phyloP scores from a whole-genome alignment of 2,113 vertebrate species.

The Megaptera novaeangliae region DNA sequence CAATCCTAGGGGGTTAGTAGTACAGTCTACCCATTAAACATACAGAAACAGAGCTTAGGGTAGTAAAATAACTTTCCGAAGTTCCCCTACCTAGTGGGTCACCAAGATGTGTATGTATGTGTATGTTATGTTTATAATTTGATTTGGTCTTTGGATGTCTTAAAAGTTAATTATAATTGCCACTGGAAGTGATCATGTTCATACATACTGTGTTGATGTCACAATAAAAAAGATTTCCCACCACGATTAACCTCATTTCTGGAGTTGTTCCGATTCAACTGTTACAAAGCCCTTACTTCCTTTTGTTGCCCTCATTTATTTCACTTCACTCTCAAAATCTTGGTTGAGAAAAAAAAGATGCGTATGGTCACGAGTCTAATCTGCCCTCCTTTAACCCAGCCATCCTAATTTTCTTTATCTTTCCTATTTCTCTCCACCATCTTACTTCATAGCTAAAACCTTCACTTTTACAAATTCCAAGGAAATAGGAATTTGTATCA shows the following conservation, averaged over 20 bases:
- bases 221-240: background rate
- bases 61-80: background rate
- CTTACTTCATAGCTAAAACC: background rate
- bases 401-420: background rate
- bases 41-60: background rate
- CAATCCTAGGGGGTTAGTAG: background rate
- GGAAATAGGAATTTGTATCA: background rate
- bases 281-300: background rate
- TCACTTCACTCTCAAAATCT: background rate
- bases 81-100: background rate
- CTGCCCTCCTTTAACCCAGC: background rate
- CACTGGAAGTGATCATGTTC: background rate
- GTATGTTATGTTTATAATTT: background rate
- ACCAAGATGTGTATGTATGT: background rate
- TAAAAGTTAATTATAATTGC: background rate
- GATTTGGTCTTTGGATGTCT: background rate
- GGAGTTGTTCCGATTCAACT: background rate
- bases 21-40: background rate
- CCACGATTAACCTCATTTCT: background rate
- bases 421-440: background rate
- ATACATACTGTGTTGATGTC: background rate
- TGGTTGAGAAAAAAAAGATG: background rate
- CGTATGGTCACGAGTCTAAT: background rate
- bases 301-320: background rate
- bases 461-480: background rate